Percentiles rank a stretch among this genome's conserved stretches.
These are phyloP conservation scores for Antennarius striatus DNA, from an alignment of 2,113 vertebrate species.

Conservation along the genomic window DNA sequence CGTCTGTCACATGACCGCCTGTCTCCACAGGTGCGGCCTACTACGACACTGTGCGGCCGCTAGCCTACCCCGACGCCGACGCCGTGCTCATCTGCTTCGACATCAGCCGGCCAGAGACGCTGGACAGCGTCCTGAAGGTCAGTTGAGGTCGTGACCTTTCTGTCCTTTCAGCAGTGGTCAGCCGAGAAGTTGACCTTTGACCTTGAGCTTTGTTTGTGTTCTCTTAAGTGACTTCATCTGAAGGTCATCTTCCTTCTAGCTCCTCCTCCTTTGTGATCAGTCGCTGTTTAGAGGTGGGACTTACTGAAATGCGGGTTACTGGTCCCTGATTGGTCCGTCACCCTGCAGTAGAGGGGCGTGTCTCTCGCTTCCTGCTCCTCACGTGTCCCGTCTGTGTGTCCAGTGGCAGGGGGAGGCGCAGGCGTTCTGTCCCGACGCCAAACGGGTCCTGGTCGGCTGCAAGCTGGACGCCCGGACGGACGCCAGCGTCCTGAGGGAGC, in stretches of 20 bases:
- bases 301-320: no score
- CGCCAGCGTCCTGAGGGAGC: conserved; percentile 88
- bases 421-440: conserved; percentile 95
- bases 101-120: conserved; percentile 74
- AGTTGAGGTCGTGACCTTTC: conserved; percentile 23
- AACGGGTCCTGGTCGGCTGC: conserved; percentile 95
- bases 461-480: conserved; percentile 96
- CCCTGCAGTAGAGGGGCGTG: no score
- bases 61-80: conserved; percentile 74
- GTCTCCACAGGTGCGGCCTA: conserved; percentile 70
- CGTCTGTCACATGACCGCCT: not conserved
- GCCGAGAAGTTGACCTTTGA: not conserved
- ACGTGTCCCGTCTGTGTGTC: not conserved
- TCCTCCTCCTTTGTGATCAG: no score
- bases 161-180: no score
- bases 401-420: conserved; percentile 96
- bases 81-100: conserved; percentile 78
- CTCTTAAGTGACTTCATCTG: no score
- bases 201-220: no score
- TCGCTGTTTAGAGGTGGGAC: no score
- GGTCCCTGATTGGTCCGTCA: no score
- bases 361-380: no score
- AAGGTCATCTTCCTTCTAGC: no score
- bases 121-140: conserved; percentile 78
- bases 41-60: conserved; percentile 74